Evolutionary conservation across 2,797 vertebrate species (phyloP), one percentile per base, ranked within the genome.

Genomic region (Acanthurus lineatus): DNA sequence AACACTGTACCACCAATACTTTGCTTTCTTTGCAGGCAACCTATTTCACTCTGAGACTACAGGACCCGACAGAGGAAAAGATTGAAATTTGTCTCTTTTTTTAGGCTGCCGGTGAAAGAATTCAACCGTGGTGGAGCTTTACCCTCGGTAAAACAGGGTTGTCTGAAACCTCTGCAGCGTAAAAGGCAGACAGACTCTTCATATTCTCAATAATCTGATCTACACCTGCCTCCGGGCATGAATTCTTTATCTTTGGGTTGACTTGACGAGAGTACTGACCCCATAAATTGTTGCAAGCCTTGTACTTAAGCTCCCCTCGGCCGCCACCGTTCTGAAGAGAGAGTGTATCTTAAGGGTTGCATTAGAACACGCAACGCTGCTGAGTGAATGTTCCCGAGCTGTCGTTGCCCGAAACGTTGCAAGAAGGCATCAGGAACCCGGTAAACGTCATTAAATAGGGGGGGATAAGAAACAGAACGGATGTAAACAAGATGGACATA

Each of bases 401-500:
- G 12, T 35, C 53, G 6, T 71, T 76, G 70, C 84, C 80, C 82
- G 19, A 88, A 89, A 77, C 12, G 66, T 87, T 81, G 83, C 85
- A 74, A 42, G 59, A 91, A 91, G 89, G 90, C 91, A 82, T 89
- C 82, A 54, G 85, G 85, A 88, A 83, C 85, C 76, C 42, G 53
- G 85, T 81, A 88, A 90, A 92, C 76, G 73, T 87, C 53, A 61
- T 60, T 42, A 57, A 82, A 81, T 20, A 22, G 63, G 66, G 64
- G 79, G 75, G 42, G 85, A 58, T 61, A 32, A 91, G 88, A 32
- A 32, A 32, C 81, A 75, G 40, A 89, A 86, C 48, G 17, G 61
- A 91, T 92, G 90, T 79, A 90, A 93, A 93, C 89, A 81, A 89
- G 85, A 93, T 94, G 93, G 90, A 91, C 90, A 89, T 86, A 89